These are phyloP conservation scores for Natator depressus DNA, from an alignment of 2,113 vertebrate species.

Conservation along the genomic window DNA sequence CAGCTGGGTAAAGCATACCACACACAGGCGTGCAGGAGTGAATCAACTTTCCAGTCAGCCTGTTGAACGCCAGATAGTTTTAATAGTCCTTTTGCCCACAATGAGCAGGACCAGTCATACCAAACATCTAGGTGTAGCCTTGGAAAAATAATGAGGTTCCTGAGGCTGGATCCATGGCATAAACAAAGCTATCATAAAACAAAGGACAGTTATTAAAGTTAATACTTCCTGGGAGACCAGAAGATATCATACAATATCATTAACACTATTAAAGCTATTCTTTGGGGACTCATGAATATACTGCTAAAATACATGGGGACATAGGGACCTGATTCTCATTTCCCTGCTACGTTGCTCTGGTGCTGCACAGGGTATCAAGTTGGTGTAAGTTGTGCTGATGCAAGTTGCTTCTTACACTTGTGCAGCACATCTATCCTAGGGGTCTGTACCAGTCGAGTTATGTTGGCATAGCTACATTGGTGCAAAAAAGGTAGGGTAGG, in stretches of 20 bases:
- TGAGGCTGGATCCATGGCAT: neutral
- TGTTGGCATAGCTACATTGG: neutral
- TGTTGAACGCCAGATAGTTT: neutral
- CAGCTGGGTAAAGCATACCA: neutral
- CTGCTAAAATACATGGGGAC: neutral
- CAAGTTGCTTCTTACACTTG: neutral
- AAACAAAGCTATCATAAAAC: conserved; percentile 16
- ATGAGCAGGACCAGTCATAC: conserved; percentile 32
- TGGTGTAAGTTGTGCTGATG: neutral
- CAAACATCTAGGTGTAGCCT: neutral
- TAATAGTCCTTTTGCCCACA: conserved; percentile 40
- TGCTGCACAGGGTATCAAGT: neutral
- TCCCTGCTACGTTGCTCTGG: neutral
- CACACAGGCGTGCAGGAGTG: conserved; percentile 26
- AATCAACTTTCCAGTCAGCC: conserved; percentile 31
- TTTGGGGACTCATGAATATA: neutral
- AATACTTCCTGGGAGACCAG: neutral
- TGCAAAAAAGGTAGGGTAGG: neutral
- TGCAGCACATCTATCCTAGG: neutral
- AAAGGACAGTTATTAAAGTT: neutral
- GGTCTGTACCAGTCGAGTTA: neutral
- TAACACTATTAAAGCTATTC: neutral
- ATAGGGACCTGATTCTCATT: neutral
- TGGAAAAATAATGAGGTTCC: conserved; percentile 27
- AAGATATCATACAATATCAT: neutral